Percentiles rank a stretch among this genome's conserved stretches.
Conservation (phyloP, 2,888 invertebrate species). For the Euphydryas editha region DNA sequence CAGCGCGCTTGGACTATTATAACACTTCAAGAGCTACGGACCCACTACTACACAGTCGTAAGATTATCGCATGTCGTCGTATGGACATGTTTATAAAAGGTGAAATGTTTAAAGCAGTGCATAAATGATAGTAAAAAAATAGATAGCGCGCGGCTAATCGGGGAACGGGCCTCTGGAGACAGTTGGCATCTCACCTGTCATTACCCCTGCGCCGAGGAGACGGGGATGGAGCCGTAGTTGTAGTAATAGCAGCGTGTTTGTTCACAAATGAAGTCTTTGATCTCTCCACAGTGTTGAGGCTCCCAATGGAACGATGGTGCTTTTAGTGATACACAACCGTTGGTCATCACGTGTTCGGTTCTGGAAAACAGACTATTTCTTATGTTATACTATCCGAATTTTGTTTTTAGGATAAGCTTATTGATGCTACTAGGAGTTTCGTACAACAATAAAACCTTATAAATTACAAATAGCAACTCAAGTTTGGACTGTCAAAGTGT, state of each 20-base stretch:
- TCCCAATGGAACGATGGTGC: conserved; percentile 92
- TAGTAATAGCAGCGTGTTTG: conserved; percentile 95
- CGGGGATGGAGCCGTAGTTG: conserved; percentile 95
- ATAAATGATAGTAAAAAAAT: conserved; percentile 29
- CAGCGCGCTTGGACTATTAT: conserved; percentile 66
- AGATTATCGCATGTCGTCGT: conserved; percentile 56
- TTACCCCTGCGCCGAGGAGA: conserved; percentile 96
- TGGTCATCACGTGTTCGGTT: conserved; percentile 82
- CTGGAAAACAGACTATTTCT: conserved; percentile 80
- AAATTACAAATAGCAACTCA: too few relatives aligned
- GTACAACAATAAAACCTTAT: too few relatives aligned
- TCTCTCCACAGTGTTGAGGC: conserved; percentile 91
- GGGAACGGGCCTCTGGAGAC: conserved; percentile 82
- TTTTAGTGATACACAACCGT: conserved; percentile 91
- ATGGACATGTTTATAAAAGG: conserved; percentile 51
- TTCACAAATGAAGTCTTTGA: conserved; percentile 95
- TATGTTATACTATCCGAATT: conserved; percentile 56
- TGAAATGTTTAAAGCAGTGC: conserved; percentile 44
- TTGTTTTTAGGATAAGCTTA: background rate
- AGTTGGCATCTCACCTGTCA: conserved; percentile 89
- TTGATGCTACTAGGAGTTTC: too few relatives aligned
- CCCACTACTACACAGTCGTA: conserved; percentile 41
- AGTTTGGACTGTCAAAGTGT: too few relatives aligned
- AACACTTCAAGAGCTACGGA: conserved; percentile 33
- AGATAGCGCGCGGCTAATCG: conserved; percentile 73